Percentiles rank a stretch among this genome's conserved stretches.
Evolutionary conservation across 2,888 invertebrate species (phyloP).

Genomic region (Megaustenia siamemsis): DNA sequence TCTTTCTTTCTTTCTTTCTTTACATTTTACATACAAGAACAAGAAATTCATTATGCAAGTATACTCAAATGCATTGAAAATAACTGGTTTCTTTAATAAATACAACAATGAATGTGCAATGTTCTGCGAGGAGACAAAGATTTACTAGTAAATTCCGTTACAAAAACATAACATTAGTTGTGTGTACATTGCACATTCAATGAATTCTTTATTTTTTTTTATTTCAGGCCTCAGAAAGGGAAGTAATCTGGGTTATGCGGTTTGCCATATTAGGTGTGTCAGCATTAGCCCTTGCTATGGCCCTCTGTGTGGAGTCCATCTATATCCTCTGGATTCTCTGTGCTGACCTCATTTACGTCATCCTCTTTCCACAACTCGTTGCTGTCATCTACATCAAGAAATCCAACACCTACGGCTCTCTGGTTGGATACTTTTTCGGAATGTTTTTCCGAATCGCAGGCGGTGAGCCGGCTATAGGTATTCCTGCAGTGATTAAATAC

Average conservation of each 20-base stretch:
- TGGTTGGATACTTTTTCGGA: slow-evolving; percentile 82
- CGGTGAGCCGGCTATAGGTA: slow-evolving; percentile 75
- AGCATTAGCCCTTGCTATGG: slow-evolving; percentile 93
- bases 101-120: no score
- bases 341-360: slow-evolving; percentile 98
- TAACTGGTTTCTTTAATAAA: no score
- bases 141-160: no score
- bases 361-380: slow-evolving; percentile 97
- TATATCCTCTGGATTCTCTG: slow-evolving; percentile 99
- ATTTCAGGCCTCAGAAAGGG: slow-evolving; percentile 94
- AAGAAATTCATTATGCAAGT: no score
- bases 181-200: neutral
- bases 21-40: no score
- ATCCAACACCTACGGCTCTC: slow-evolving; percentile 98
- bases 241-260: slow-evolving; percentile 93
- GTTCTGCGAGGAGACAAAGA: no score
- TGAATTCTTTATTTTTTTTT: slow-evolving; percentile 29
- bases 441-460: slow-evolving; percentile 76
- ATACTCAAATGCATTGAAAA: no score
- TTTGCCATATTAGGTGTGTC: slow-evolving; percentile 94
- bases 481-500: slow-evolving; percentile 76
- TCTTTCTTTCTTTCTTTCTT: no score
- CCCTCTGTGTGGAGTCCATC: slow-evolving; percentile 96
- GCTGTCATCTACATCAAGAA: slow-evolving; percentile 98
- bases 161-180: neutral